Conservation (phyloP, 2,797 vertebrate genomes). For the Paguma larvata region DNA sequence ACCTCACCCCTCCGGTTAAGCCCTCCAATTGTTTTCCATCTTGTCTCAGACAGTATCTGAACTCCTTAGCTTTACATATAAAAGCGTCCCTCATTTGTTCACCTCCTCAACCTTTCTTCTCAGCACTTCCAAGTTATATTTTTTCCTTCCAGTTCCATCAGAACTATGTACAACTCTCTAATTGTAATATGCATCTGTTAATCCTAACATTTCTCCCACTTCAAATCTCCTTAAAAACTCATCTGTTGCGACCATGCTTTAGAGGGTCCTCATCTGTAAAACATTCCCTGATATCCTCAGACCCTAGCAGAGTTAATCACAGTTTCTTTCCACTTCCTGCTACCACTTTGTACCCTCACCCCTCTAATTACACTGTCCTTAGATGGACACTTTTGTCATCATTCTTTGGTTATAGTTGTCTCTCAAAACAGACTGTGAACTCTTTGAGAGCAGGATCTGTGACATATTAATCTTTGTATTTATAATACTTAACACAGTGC, state of each 20-base stretch:
- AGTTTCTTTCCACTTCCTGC: neutral
- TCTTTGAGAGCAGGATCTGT: neutral
- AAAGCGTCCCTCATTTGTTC: neutral
- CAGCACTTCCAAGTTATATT: neutral
- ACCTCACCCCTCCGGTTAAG: neutral
- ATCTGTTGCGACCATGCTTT: neutral
- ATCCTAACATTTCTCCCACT: neutral
- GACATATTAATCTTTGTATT: neutral
- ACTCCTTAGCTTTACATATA: neutral
- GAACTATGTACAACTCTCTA: neutral
- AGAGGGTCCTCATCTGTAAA: neutral
- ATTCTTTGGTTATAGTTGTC: constrained; percentile 30
- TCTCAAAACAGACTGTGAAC: neutral
- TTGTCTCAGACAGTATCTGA: neutral
- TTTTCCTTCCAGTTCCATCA: neutral
- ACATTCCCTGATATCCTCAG: neutral
- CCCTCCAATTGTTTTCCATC: neutral
- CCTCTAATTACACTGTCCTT: neutral
- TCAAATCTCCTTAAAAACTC: neutral
- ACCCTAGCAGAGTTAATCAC: neutral
- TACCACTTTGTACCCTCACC: neutral
- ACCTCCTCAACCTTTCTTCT: neutral
- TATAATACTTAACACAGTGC: neutral
- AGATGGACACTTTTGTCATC: too few relatives aligned
- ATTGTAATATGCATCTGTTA: neutral